Evolutionary conservation across 2,113 vertebrate species (phyloP), one percentile per base, ranked within the genome.

Genomic region (Excalfactoria chinensis): DNA sequence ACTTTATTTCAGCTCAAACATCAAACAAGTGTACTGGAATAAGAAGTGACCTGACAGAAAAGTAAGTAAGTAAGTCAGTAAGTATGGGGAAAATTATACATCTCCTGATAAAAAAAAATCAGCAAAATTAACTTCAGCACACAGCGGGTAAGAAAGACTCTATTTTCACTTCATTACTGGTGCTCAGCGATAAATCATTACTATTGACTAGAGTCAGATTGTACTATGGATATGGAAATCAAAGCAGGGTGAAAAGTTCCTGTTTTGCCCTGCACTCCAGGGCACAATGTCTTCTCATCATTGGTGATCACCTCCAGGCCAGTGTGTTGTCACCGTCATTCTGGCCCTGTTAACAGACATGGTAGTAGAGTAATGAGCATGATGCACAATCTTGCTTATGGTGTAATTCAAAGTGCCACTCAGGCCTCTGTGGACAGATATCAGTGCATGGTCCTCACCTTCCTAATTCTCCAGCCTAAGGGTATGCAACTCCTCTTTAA

Each of bases 91-190:
- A 70, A 56, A 68, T 23, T 2, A 19, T 35, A 44, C 28, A 75
- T 71, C 22, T 71, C 28, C 34, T 73, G 37, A 49, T 62, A 51
- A 70, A 34, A 34, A 51, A 70, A 22, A 30, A 56, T 49, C 66
- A 74, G 13, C 28, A 68, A 64, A 7, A 14, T 35, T 56, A 74
- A 81, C 32, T 53, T 32, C 34, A 32, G 7, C 6, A 30, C 16
- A 21, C 0, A 1, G 16, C 40, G 71, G 56, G 34, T 56, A 66
- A 76, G n/a, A 6, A 11, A 72, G 18, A 19, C 28, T 84, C 10
- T 76, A n/a, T 49, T 14, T 82, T 88, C 64, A 83, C 16, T 7
- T 8, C 0, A 0, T 40, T 62, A 59, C 37, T 53, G 6, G 3
- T 70, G 53, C 77, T 32, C 25, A 85, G 22, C 2, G 7, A 63